Evolutionary conservation across 2,888 invertebrate species (phyloP), one percentile per base, ranked within the genome.

Genomic region (Aspidiotus destructor): DNA sequence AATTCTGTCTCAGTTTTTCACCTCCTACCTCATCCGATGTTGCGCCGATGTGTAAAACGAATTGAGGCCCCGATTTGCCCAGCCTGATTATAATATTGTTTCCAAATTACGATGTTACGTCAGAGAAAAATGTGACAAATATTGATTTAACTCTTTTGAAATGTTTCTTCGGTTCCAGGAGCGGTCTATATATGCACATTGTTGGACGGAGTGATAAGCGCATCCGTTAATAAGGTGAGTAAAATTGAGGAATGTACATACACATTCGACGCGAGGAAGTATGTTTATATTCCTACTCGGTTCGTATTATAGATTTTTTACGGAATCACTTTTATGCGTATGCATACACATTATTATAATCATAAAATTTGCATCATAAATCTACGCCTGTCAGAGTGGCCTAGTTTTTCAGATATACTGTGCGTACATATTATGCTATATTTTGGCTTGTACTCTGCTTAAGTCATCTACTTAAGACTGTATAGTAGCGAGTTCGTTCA

Each of bases 191-290:
- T n/a, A n/a, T 48, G 48, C 2, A 13, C n/a, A n/a, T n/a, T 48
- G 48, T 48, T 48, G 11, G 48, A 48, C 11, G 48, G n/a, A 13
- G 48, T 48, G n/a, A 48, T 48, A 11, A 48, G 48, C 48, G 48
- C 48, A 48, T 48, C 48, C 48, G 48, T n/a, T 13, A 48, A 48
- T 48, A 48, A 48, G 48, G 48, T 48, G n/a, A 48, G 48, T 48
- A 48, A 11, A n/a, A 48, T n/a, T 6, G 48, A 11, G 48, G 48
- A n/a, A 48, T 13, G 48, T 48, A 48, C 48, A 11, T 6, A 13
- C n/a, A 3, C 10, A 6, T 13, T 48, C 11, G 48, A 48, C 6
- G 48, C n/a, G 48, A 48, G 28, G 28, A 28, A 28, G 28, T 48
- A 48, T 48, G 10, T 48, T 48, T 48, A 13, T 48, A 13, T 48